phyloP scores from a whole-genome alignment of 2,888 invertebrate genomes.

The Furcula furcula region DNA sequence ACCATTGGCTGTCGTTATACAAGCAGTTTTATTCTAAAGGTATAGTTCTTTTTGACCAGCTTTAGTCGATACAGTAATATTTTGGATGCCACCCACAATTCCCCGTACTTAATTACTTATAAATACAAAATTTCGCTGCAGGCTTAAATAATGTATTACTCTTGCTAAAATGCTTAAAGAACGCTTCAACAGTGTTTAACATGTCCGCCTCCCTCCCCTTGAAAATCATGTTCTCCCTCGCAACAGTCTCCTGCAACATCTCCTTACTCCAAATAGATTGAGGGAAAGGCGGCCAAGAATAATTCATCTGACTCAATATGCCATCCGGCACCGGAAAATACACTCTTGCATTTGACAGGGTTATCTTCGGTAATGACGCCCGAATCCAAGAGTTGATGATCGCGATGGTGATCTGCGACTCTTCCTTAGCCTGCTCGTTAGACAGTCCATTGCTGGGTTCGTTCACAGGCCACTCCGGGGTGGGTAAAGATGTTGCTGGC shows the following conservation, averaged over 20 bases:
- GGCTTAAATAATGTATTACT: too few relatives aligned
- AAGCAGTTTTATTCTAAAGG: too few relatives aligned
- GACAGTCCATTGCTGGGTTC: slow-evolving; percentile 3
- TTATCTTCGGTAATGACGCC: slow-evolving; percentile 20
- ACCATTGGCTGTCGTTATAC: too few relatives aligned
- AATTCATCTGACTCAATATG: slow-evolving; percentile 18
- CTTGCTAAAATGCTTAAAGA: slow-evolving; percentile 20
- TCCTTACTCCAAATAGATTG: slow-evolving; percentile 31
- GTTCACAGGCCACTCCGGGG: slow-evolving; percentile 17
- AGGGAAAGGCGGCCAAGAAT: slow-evolving; percentile 30
- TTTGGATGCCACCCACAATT: too few relatives aligned
- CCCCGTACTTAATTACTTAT: too few relatives aligned
- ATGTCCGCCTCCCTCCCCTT: slow-evolving; percentile 3
- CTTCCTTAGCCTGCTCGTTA: not conserved
- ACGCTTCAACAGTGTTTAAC: slow-evolving; percentile 23
- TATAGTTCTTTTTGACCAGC: too few relatives aligned
- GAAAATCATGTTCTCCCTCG: slow-evolving; percentile 9
- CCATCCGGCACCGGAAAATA: slow-evolving; percentile 18
- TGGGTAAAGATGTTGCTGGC: slow-evolving; percentile 23
- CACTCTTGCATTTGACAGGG: slow-evolving; percentile 8
- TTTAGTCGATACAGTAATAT: too few relatives aligned
- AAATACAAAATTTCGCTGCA: too few relatives aligned
- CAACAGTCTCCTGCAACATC: slow-evolving; percentile 10
- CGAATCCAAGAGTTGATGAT: slow-evolving; percentile 21
- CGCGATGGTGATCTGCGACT: slow-evolving; percentile 1